A percentile compares a stretch with the other conserved stretches of the same genome.
Conservation (phyloP, 92 coral and sea anemone genomes). For the Porites lobata region DNA sequence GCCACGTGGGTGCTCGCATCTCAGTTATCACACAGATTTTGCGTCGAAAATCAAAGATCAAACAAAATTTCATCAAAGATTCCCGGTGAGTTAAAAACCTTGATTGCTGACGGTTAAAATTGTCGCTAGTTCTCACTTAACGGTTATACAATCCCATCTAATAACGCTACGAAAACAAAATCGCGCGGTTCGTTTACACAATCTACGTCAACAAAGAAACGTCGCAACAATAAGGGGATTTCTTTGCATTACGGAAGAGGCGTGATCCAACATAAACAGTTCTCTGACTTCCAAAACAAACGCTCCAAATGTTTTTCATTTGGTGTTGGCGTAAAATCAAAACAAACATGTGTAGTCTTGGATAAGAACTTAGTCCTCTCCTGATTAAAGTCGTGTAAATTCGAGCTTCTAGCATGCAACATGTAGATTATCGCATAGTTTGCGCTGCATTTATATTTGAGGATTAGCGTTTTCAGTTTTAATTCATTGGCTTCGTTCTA, state of each 20-base stretch:
- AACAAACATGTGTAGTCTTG: conserved; percentile 1
- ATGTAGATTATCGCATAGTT: not conserved
- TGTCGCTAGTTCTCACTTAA: too few species aligned
- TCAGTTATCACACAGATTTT: too few species aligned
- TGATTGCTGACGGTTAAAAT: too few species aligned
- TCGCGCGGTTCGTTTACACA: not conserved
- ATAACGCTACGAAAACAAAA: too few species aligned
- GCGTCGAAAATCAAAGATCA: too few species aligned
- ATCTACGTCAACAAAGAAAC: not conserved
- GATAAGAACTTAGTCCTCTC: not conserved
- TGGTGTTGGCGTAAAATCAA: conserved; percentile 29
- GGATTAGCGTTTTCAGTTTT: too few species aligned
- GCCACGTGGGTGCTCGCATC: too few species aligned
- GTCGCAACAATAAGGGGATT: conserved; percentile 8
- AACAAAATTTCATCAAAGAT: too few species aligned
- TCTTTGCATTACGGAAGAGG: conserved; percentile 12
- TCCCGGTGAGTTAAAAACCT: too few species aligned
- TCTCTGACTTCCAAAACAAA: conserved; percentile 1
- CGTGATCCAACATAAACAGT: conserved; percentile 17
- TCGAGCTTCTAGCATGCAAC: not conserved
- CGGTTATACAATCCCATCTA: too few species aligned
- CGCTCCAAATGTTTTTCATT: not conserved
- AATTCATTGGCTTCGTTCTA: too few species aligned
- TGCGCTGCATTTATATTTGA: not conserved
- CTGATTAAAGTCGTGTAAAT: too few species aligned